A percentile compares a stretch with the other conserved stretches of the same genome.
Conservation (phyloP, 2,888 invertebrate species). For the Liposcelis brunnea region DNA sequence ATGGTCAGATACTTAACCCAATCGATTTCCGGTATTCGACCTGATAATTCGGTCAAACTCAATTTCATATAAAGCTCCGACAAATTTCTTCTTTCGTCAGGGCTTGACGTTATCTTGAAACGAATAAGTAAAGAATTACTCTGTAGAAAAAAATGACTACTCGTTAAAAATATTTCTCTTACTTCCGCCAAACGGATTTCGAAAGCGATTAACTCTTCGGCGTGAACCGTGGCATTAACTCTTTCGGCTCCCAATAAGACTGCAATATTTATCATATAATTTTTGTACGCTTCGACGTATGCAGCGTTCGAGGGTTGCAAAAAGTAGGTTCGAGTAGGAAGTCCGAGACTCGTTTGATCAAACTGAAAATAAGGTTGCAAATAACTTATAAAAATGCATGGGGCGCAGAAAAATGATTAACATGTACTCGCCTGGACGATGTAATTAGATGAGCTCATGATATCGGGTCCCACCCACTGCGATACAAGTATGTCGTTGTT, state of each 20-base stretch:
- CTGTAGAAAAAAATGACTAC: not conserved
- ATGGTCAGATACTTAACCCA: constrained; percentile 54
- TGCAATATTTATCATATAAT: constrained; percentile 56
- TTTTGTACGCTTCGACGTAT: constrained; percentile 62
- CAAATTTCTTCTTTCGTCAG: constrained; percentile 65
- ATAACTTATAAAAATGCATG: not conserved
- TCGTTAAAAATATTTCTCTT: constrained; percentile 14
- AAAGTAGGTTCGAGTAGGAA: constrained; percentile 44
- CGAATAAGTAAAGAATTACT: not conserved
- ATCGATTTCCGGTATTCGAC: constrained; percentile 50
- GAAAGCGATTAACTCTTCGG: constrained; percentile 57
- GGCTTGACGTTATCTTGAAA: constrained; percentile 47
- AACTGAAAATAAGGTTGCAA: constrained; percentile 34
- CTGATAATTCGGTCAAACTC: constrained; percentile 48
- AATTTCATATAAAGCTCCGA: constrained; percentile 68
- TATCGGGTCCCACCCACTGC: constrained; percentile 82
- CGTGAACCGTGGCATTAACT: constrained; percentile 40
- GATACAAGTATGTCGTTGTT: constrained; percentile 76
- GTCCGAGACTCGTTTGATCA: constrained; percentile 70
- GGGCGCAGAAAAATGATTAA: not conserved
- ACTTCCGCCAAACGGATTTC: constrained; percentile 53
- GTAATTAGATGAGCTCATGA: constrained; percentile 80
- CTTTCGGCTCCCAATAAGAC: constrained; percentile 50
- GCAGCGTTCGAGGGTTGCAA: constrained; percentile 43
- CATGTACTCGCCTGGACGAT: constrained; percentile 41